Conservation (phyloP, 2,113 vertebrate species). For the Datnioides undecimradiatus region DNA sequence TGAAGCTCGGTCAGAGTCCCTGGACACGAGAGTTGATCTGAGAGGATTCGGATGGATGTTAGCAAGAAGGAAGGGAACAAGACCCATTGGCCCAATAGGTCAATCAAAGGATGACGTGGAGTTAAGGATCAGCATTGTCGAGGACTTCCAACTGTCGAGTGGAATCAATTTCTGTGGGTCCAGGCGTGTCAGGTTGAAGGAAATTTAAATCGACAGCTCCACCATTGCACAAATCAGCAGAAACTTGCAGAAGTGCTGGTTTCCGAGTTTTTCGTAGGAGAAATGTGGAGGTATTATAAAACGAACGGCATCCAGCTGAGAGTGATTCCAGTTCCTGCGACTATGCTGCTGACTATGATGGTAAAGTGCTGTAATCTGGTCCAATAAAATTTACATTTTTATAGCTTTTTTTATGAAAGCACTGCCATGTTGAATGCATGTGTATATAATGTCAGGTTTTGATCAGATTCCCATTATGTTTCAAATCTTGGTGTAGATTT, state of each 20-base stretch:
- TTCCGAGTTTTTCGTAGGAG: constrained; percentile 6
- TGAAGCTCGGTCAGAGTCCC: constrained; percentile 35
- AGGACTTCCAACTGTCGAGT: constrained; percentile 35
- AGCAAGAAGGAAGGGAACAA: constrained; percentile 33
- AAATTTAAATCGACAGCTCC: constrained; percentile 2
- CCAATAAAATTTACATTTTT: background rate
- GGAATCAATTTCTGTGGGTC: constrained; percentile 40
- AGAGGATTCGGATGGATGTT: constrained; percentile 36
- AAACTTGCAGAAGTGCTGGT: constrained; percentile 20
- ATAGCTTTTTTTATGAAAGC: background rate
- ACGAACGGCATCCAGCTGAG: constrained; percentile 24
- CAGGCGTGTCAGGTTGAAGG: constrained; percentile 1
- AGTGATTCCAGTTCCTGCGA: constrained; percentile 2
- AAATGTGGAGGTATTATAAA: background rate
- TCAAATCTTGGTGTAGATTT: background rate
- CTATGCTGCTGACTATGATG: constrained; percentile 15
- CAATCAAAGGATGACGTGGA: constrained; percentile 36
- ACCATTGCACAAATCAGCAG: constrained; percentile 15
- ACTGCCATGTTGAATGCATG: background rate
- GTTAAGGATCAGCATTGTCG: constrained; percentile 32
- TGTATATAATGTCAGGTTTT: background rate
- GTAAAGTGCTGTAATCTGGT: too few species aligned
- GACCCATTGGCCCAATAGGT: constrained; percentile 43
- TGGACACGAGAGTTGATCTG: constrained; percentile 33
- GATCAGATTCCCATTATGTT: background rate